These are phyloP conservation scores for Bubo bubo DNA, from an alignment of 2,113 vertebrate genomes.

Conservation along the genomic window DNA sequence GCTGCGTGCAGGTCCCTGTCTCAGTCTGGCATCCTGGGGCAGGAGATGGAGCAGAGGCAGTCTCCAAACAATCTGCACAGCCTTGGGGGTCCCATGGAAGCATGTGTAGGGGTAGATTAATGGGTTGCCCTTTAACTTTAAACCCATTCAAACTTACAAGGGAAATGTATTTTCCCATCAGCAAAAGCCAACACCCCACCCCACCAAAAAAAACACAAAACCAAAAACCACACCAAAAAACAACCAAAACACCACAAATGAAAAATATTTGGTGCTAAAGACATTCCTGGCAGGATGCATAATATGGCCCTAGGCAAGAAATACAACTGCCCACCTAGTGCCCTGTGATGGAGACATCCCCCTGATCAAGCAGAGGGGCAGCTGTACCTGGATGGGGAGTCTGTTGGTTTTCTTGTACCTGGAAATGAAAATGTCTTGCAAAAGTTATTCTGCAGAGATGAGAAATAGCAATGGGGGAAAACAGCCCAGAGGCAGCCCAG, in stretches of 20 bases:
- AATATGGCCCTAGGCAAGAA: not conserved
- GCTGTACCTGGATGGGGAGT: not conserved
- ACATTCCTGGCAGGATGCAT: slow-evolving; percentile 10
- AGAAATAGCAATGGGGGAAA: not conserved
- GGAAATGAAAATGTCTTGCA: not conserved
- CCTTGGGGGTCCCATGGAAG: not conserved
- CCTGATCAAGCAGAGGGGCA: not conserved
- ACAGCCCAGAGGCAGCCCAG: too few species aligned
- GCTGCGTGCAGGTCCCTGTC: not conserved
- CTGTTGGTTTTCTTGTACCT: not conserved
- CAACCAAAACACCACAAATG: not conserved
- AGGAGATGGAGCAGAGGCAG: not conserved
- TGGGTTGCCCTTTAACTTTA: slow-evolving; percentile 47
- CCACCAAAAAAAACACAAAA: not conserved
- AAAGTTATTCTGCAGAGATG: not conserved
- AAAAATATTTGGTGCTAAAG: slow-evolving; percentile 58
- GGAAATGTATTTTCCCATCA: slow-evolving; percentile 33
- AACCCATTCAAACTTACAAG: slow-evolving; percentile 1
- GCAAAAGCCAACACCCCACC: not conserved
- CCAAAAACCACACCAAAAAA: not conserved
- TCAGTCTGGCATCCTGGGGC: not conserved
- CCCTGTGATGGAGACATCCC: not conserved
- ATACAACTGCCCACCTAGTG: not conserved
- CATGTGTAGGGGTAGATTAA: slow-evolving; percentile 39
- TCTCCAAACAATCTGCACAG: too few species aligned